phyloP scores from a whole-genome alignment of 2,888 invertebrate species.

The Pterostichus niger region DNA sequence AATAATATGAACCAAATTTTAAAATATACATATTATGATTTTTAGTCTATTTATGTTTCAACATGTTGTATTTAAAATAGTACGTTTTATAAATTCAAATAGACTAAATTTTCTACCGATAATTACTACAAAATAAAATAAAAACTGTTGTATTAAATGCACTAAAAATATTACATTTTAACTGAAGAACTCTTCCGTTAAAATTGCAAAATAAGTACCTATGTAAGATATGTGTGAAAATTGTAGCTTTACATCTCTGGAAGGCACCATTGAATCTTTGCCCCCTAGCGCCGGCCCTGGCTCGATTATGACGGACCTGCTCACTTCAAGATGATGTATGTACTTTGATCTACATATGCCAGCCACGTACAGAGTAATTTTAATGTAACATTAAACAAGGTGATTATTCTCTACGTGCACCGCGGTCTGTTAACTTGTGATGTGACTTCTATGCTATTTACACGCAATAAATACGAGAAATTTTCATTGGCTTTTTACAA shows the following conservation, averaged over 20 bases:
- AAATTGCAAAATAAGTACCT: no score
- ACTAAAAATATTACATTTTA: no score
- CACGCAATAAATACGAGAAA: background rate
- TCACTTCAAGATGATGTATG: slow-evolving; percentile 51
- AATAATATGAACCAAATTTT: no score
- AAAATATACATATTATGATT: no score
- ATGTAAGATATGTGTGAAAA: slow-evolving; percentile 17
- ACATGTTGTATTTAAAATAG: no score
- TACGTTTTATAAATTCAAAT: no score
- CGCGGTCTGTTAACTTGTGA: slow-evolving; percentile 5
- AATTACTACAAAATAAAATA: no score
- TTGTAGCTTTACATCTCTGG: background rate
- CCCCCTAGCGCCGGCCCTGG: slow-evolving; percentile 46
- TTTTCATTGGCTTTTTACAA: no score
- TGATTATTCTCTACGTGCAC: slow-evolving; percentile 39
- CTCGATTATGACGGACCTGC: slow-evolving; percentile 37
- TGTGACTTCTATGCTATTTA: slow-evolving; percentile 5
- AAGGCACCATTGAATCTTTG: background rate
- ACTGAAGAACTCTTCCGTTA: no score
- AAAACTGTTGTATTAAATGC: no score
- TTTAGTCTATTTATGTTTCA: no score
- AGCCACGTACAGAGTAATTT: slow-evolving; percentile 43
- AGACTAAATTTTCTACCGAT: no score
- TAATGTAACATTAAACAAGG: slow-evolving; percentile 61
- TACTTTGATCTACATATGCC: slow-evolving; percentile 52